Evolutionary conservation across 2,797 vertebrate genomes (phyloP).

Genomic region (Manis pentadactyla): DNA sequence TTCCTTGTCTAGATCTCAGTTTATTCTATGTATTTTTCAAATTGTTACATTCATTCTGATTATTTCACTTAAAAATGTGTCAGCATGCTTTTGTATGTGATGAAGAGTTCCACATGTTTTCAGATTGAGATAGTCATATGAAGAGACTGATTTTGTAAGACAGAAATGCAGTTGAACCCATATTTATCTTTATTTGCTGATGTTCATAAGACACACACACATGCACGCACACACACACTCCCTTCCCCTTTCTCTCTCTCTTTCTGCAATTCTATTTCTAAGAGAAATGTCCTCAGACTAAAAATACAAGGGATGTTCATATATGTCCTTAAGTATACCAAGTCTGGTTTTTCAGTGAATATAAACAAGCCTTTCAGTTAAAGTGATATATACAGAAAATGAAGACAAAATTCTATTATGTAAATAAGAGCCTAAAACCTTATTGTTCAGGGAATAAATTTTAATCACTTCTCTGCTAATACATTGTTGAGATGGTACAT

Average conservation of each 20-base stretch:
- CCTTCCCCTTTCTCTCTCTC: no score
- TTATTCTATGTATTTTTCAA: not conserved
- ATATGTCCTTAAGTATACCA: not conserved
- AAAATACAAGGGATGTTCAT: not conserved
- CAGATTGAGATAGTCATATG: not conserved
- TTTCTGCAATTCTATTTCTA: not conserved
- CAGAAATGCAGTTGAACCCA: not conserved
- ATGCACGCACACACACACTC: not conserved
- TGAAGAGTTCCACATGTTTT: not conserved
- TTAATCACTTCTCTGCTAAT: not conserved
- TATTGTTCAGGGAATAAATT: slow-evolving; percentile 11
- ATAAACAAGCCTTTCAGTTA: not conserved
- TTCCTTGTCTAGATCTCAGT: not conserved
- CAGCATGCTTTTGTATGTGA: not conserved
- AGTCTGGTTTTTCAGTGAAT: not conserved
- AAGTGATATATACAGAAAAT: slow-evolving; percentile 2
- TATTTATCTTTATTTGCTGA: not conserved
- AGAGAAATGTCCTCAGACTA: not conserved
- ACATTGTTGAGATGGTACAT: not conserved
- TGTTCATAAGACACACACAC: not conserved
- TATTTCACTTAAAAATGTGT: not conserved
- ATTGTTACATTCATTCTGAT: not conserved
- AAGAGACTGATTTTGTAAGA: not conserved
- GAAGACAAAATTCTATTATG: not conserved
- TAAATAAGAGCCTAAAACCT: slow-evolving; percentile 3